phyloP scores from a whole-genome alignment of 2,888 invertebrate genomes.

The Atethmia centrago region DNA sequence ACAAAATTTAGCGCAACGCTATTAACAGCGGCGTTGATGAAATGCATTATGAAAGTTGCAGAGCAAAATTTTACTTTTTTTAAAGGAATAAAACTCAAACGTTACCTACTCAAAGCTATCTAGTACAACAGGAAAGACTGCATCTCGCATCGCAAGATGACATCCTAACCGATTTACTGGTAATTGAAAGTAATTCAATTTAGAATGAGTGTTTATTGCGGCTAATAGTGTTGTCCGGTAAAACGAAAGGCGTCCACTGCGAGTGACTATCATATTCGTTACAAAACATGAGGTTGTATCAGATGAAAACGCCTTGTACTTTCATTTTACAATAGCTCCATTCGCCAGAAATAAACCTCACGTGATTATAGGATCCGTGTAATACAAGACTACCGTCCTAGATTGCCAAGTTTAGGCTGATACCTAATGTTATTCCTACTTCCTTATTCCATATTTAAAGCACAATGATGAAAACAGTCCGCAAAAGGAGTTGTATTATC shows the following conservation, averaged over 20 bases:
- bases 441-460: constrained; percentile 51
- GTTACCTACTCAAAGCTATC: constrained; percentile 55
- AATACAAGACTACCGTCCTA: constrained; percentile 39
- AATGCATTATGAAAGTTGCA: constrained; percentile 63
- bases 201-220: constrained; percentile 75
- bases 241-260: constrained; percentile 70
- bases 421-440: constrained; percentile 29
- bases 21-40: constrained; percentile 60
- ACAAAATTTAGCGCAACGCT: constrained; percentile 71
- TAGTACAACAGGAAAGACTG: constrained; percentile 58
- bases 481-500: constrained; percentile 25
- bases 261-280: constrained; percentile 47
- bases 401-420: constrained; percentile 54
- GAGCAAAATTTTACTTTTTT: constrained; percentile 55
- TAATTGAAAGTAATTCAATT: constrained; percentile 83
- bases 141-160: constrained; percentile 69
- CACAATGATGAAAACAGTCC: constrained; percentile 41
- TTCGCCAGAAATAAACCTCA: constrained; percentile 22
- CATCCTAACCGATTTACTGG: constrained; percentile 80
- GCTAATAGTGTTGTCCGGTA: constrained; percentile 70
- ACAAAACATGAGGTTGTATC: constrained; percentile 38
- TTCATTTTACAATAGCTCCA: constrained; percentile 34
- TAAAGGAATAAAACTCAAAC: constrained; percentile 47
- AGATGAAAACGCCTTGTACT: constrained; percentile 31
- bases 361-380: constrained; percentile 22